Evolutionary conservation across 2,888 invertebrate genomes (phyloP).

Genomic region (Pelosia muscerda): DNA sequence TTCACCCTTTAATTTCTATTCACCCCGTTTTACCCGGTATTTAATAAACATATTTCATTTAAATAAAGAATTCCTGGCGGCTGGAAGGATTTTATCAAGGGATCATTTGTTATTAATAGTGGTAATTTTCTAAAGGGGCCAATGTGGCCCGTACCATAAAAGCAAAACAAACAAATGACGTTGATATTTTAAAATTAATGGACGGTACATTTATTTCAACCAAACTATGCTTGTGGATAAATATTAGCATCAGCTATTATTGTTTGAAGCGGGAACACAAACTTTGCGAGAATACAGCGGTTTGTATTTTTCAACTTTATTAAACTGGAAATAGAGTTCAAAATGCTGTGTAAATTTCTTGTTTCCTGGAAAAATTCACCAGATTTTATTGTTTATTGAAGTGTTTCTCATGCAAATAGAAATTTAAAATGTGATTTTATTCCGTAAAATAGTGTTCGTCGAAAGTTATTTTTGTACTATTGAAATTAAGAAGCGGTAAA

Average conservation of each 20-base stretch:
- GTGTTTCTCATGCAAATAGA: background rate
- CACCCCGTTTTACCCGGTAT: no score
- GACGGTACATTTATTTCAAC: background rate
- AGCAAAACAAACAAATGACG: background rate
- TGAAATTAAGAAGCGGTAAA: background rate
- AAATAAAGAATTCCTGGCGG: no score
- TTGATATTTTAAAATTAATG: slow-evolving; percentile 4
- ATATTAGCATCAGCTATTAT: background rate
- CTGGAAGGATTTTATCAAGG: background rate
- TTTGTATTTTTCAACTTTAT: background rate
- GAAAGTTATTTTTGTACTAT: background rate
- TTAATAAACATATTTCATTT: no score
- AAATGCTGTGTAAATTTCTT: background rate
- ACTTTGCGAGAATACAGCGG: background rate
- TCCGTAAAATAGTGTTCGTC: background rate
- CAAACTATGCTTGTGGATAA: background rate
- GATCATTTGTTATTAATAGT: background rate
- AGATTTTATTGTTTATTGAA: background rate
- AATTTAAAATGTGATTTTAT: background rate
- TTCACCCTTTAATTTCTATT: no score
- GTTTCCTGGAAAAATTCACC: no score
- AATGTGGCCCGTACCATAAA: background rate
- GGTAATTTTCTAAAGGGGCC: background rate
- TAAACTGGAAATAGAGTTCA: background rate
- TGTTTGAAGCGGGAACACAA: background rate